Evolutionary conservation across 2,797 vertebrate genomes (phyloP).

Genomic region (Phataginus tetradactyla): DNA sequence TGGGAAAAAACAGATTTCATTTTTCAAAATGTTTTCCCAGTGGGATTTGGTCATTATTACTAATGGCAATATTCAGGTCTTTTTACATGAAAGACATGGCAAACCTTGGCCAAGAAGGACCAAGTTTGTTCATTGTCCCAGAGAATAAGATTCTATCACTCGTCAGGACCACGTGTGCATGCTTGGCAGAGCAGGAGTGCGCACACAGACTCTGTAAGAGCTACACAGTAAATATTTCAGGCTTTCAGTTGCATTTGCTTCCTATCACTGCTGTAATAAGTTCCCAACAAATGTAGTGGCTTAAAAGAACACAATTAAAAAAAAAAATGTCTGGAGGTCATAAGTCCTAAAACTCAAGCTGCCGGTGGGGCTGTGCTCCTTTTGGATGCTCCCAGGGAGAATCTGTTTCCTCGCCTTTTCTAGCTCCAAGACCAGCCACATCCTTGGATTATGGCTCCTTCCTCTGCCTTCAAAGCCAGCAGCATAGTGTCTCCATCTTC

Average conservation of each 20-base stretch:
- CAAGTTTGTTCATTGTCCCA: not conserved
- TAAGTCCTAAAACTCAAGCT: not conserved
- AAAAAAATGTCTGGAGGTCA: not conserved
- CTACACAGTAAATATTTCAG: not conserved
- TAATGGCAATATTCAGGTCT: not conserved
- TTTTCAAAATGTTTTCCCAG: constrained; percentile 6
- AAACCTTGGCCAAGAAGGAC: not conserved
- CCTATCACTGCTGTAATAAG: not conserved
- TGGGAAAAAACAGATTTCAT: not conserved
- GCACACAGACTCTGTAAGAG: not conserved
- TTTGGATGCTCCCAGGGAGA: not conserved
- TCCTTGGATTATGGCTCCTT: not conserved
- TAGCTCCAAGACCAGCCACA: not conserved
- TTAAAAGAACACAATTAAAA: not conserved
- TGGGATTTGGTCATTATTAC: not conserved
- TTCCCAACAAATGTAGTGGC: not conserved
- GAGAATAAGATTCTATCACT: not conserved
- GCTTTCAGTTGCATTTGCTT: not conserved
- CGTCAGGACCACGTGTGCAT: not conserved
- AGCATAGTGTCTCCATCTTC: not conserved
- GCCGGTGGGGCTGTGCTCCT: not conserved
- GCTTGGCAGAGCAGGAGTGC: not conserved
- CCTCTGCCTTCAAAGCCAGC: not conserved
- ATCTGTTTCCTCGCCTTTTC: not conserved
- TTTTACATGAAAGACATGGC: not conserved